These are phyloP conservation scores for Progne subis DNA, from an alignment of 2,113 vertebrate genomes.

Conservation along the genomic window DNA sequence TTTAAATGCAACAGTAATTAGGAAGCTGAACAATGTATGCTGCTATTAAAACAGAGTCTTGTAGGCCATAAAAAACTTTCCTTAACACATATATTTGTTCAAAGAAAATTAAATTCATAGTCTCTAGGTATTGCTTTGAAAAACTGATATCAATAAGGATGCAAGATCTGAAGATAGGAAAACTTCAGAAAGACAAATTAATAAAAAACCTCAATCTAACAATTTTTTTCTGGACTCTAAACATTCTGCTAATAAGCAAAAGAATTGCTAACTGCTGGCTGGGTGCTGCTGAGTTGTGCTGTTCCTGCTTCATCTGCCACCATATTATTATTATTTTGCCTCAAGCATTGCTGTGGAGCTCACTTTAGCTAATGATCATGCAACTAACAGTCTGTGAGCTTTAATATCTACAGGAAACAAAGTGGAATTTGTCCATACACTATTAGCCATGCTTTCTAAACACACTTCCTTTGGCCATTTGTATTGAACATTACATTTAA, in stretches of 20 bases:
- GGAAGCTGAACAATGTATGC: not conserved
- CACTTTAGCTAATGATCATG: conserved; percentile 43
- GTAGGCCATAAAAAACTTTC: not conserved
- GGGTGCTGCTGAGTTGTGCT: conserved; percentile 19
- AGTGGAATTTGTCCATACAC: conserved; percentile 12
- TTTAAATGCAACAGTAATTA: not conserved
- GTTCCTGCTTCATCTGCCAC: conserved; percentile 41
- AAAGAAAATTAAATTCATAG: conserved; percentile 1
- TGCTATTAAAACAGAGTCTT: not conserved
- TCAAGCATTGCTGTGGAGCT: conserved; percentile 33
- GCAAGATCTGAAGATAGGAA: not conserved
- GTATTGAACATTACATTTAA: not conserved
- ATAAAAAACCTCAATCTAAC: not conserved
- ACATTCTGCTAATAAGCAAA: conserved; percentile 5
- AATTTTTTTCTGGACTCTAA: not conserved
- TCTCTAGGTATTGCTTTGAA: not conserved
- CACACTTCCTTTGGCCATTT: conserved; percentile 14
- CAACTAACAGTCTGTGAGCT: conserved; percentile 32
- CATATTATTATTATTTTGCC: conserved; percentile 47
- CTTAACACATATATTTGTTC: not conserved
- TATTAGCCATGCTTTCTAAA: conserved; percentile 32
- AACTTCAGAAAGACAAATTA: not conserved
- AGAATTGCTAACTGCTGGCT: not conserved
- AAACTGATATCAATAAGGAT: not conserved
- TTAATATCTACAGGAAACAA: not conserved